A percentile compares a stretch with the other conserved stretches of the same genome.
These are phyloP conservation scores for Frankliniella intonsa DNA, from an alignment of 2,888 invertebrate species.

Conservation along the genomic window DNA sequence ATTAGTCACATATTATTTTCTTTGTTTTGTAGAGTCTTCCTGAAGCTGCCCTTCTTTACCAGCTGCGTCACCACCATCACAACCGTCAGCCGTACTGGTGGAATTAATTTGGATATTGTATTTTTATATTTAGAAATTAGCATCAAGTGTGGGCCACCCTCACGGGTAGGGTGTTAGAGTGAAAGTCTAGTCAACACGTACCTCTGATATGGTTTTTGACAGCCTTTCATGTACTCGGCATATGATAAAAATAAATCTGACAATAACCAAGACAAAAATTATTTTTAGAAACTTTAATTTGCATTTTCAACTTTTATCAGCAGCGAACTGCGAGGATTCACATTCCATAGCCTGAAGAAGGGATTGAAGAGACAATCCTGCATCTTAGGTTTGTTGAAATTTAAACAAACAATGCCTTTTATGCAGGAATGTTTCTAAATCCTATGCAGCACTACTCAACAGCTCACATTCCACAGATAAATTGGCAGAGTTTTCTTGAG, in stretches of 20 bases:
- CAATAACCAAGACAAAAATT: not conserved
- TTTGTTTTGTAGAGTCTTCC: not conserved
- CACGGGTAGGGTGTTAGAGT: not conserved
- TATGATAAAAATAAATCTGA: not conserved
- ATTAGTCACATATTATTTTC: not conserved
- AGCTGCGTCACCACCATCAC: slow-evolving; percentile 9
- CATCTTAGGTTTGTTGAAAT: slow-evolving; percentile 19
- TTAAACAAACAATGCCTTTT: slow-evolving; percentile 10
- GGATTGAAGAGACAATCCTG: not conserved
- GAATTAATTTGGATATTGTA: not conserved
- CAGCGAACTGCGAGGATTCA: not conserved
- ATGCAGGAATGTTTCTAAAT: slow-evolving; percentile 9
- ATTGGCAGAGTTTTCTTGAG: not conserved
- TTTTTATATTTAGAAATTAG: not conserved
- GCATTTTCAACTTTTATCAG: not conserved
- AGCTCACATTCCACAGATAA: not conserved
- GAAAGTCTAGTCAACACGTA: slow-evolving; percentile 6
- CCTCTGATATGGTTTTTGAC: not conserved
- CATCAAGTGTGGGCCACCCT: not conserved
- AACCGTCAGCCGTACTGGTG: not conserved
- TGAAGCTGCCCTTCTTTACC: not conserved
- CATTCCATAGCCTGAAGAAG: not conserved
- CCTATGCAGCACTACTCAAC: not conserved
- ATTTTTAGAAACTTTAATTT: not conserved
- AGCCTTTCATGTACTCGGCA: not conserved